Evolutionary conservation across 2,888 invertebrate genomes (phyloP).

Genomic region (Campoplex nolae): DNA sequence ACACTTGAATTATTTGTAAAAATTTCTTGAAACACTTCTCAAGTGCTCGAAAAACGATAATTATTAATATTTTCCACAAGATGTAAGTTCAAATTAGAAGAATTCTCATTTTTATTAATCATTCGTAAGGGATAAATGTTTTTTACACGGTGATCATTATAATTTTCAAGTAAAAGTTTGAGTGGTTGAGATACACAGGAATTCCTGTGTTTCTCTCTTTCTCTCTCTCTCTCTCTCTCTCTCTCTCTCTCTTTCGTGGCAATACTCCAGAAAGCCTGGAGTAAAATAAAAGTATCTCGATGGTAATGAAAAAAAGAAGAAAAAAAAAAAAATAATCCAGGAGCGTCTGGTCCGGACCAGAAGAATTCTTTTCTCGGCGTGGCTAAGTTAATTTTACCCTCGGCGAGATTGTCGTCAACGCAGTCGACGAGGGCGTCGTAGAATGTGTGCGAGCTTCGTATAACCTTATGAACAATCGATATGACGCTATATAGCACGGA

Average conservation of each 20-base stretch:
- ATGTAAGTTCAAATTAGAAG: not conserved
- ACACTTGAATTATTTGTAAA: too few species aligned
- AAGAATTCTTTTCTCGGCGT: constrained; percentile 60
- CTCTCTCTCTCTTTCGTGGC: constrained; percentile 1
- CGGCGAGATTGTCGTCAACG: constrained; percentile 43
- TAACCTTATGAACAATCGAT: constrained; percentile 41
- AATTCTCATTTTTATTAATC: not conserved
- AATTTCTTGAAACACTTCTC: too few species aligned
- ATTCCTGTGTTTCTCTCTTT: constrained; percentile 2
- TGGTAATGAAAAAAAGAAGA: constrained; percentile 16
- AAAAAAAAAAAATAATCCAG: constrained; percentile 21
- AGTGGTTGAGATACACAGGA: not conserved
- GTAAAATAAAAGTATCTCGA: constrained; percentile 28
- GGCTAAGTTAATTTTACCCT: constrained; percentile 63
- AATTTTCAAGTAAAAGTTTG: not conserved
- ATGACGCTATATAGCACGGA: constrained; percentile 29
- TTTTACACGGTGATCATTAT: not conserved
- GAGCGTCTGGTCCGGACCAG: constrained; percentile 49
- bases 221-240: not conserved
- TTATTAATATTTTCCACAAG: not conserved
- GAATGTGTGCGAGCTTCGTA: constrained; percentile 39
- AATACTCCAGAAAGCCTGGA: constrained; percentile 36
- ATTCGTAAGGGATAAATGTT: not conserved
- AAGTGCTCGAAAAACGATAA: too few species aligned
- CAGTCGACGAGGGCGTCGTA: constrained; percentile 31